phyloP scores from a whole-genome alignment of 1,140 invertebrate species.

The Pogonomyrmex barbatus region DNA sequence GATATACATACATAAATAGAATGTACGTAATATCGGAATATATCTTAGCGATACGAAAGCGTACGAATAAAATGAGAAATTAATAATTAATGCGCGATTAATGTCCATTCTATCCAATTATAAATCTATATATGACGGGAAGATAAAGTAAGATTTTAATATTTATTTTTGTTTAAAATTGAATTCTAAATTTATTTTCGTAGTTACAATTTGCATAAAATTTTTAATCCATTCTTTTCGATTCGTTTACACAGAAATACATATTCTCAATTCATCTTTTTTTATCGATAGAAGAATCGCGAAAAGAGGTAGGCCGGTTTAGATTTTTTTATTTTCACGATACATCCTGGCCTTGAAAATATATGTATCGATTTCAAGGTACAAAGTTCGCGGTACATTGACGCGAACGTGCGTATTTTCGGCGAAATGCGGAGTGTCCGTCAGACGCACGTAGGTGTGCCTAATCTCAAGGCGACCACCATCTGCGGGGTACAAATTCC shows the following conservation, averaged over 20 bases:
- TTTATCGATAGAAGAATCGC: too few species aligned
- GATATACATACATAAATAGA: not conserved
- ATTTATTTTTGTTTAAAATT: not conserved
- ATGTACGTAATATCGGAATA: not conserved
- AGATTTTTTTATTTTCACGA: not conserved
- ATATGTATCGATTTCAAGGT: slow-evolving; percentile 30
- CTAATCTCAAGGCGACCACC: not conserved
- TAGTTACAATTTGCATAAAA: not conserved
- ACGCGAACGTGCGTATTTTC: not conserved
- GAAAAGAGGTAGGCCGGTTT: not conserved
- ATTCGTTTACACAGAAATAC: not conserved
- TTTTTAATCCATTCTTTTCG: not conserved
- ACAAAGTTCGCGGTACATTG: slow-evolving; percentile 3
- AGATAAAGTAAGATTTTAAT: not conserved
- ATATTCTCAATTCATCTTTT: too few species aligned
- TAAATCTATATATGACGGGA: not conserved
- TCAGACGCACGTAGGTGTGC: not conserved
- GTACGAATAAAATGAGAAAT: not conserved
- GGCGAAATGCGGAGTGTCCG: not conserved
- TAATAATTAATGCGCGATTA: not conserved
- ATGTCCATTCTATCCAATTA: not conserved
- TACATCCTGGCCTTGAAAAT: not conserved
- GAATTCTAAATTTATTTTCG: not conserved
- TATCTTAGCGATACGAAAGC: not conserved
- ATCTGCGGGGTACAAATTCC: slow-evolving; percentile 43